Evolutionary conservation across 2,113 vertebrate species (phyloP), one percentile per base, ranked within the genome.

Genomic region (Ammospiza nelsoni): DNA sequence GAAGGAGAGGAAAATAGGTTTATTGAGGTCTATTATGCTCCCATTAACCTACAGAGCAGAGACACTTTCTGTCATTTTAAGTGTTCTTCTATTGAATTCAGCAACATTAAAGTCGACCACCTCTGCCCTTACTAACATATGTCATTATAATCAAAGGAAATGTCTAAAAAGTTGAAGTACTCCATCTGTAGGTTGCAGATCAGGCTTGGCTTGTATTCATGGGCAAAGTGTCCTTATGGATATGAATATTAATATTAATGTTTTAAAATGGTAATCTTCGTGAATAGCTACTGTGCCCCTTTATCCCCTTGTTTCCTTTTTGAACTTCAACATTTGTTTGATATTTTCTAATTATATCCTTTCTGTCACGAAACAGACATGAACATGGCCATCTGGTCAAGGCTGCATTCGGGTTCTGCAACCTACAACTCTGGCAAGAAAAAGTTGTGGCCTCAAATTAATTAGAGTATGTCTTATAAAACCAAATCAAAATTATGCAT

Each of bases 231-330:
- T 63, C 66, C 49, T 93, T 95, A n/a, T 65, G n/a, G 58, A 82
- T 94, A 91, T 96, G 51, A 96, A 96, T 94, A 96, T 89, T 95
- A 95, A 96, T 95, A 96, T 84, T 95, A 91, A 91, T 94, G 41
- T 37, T 49, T 54, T 87, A 77, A 97, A 96, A 96, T 92, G 2
- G 28, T 80, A 91, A 92, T 82, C 11, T 80, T 84, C 88, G 39
- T 85, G 39, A 61, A 84, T 67, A 93, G 54, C 33, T 89, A 37
- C 68, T 74, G 5, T 95, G 61, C 13, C 93, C 85, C 52, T 93
- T 88, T 91, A 58, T 88, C 68, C n/a, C 9, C 35, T 82, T 67
- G 35, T 79, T 92, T 91, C 78, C 24, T 75, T 94, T 94, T 44
- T 80, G 44, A 91, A 86, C 75, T 92, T 89, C 57, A 86, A 15